Conservation (phyloP, 2,113 vertebrate species). For the Ginglymostoma cirratum region DNA sequence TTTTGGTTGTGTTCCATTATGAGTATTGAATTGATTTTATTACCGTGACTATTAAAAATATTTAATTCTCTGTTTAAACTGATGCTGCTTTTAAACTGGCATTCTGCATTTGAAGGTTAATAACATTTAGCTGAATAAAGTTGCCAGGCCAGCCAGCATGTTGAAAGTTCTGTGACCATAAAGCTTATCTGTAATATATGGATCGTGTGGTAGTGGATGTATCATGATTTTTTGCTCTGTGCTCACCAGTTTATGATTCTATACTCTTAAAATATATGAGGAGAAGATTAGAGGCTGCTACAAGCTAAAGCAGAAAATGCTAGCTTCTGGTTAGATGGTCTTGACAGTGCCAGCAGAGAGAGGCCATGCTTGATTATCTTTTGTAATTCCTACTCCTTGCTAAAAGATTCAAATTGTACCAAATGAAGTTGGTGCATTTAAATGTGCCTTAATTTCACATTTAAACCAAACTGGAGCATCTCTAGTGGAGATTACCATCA, state of each 20-base stretch:
- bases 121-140: background rate
- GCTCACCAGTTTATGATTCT: background rate
- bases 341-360: no score
- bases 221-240: background rate
- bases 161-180: background rate
- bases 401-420: background rate
- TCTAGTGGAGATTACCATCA: no score
- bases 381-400: background rate
- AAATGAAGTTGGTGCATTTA: background rate
- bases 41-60: background rate
- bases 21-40: background rate
- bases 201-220: background rate
- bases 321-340: background rate
- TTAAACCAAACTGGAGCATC: background rate
- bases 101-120: background rate
- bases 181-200: background rate
- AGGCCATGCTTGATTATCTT: background rate
- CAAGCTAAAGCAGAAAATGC: background rate
- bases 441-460: background rate
- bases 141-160: background rate
- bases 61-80: background rate
- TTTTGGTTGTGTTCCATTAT: background rate
- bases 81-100: background rate
- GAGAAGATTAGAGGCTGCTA: background rate
- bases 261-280: background rate